Evolutionary conservation across 2,888 invertebrate genomes (phyloP), one percentile per base, ranked within the genome.

Genomic region (Onchidella celtica): DNA sequence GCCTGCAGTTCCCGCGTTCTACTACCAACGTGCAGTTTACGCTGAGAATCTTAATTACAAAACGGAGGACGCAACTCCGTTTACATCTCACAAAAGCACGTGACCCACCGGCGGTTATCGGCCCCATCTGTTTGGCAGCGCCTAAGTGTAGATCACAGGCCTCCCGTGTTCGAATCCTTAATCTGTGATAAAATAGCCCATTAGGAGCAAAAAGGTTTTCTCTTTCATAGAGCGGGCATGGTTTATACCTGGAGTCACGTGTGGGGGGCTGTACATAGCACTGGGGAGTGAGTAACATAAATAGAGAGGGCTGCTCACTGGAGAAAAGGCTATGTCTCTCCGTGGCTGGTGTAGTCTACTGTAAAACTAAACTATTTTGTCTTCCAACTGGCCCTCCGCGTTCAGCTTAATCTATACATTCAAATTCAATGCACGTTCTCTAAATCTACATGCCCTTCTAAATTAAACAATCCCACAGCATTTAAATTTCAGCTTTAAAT

Each of bases 181-280:
- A 79, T 72, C 79, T 79, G 79, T 72, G 79, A 79, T 79, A 79
- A 79, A 79, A 79, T 79, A 72, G 24, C n/a, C 63, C 79, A 79
- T 79, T 79, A 79, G 79, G 55, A 72, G 36, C 3, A 27, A 29
- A 63, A n/a, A 24, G 17, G 1, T 21, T n/a, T 27, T 65, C 55
- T 17, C 79, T 79, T 79, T 79, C 72, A 79, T 79, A 47, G 63
- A 40, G 1, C 63, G 55, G 32, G 24, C 40, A 6, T 47, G 38
- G 75, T 63, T 76, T 76, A 63, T 34, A n/a, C 32, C 24, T 14
- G 17, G 24, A 29, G 21, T 47, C 65, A n/a, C 47, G 63, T 72
- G 38, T 34, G 55, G 61, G 72, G 24, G 70, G 72, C 79, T 79
- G 79, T 70, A 14, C 4, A 47, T 2, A 14, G 78, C 6, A 59